Percentiles rank a stretch among this genome's conserved stretches.
These are phyloP conservation scores for Apis mellifera DNA, from an alignment of 1,140 invertebrate species.

Conservation along the genomic window DNA sequence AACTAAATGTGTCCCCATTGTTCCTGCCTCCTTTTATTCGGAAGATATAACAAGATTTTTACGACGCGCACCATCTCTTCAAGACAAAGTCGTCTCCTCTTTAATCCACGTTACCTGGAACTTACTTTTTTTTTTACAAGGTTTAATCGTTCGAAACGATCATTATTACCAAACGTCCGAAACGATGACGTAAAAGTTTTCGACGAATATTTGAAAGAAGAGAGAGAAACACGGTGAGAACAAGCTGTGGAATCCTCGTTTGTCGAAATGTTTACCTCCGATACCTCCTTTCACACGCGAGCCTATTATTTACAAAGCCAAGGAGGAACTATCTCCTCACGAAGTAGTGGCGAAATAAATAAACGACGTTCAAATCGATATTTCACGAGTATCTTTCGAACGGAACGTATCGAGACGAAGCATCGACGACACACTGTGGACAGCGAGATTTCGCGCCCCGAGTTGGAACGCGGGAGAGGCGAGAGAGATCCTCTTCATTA, in stretches of 20 bases:
- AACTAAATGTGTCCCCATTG: background rate
- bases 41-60: background rate
- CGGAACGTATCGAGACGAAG: background rate
- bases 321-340: background rate
- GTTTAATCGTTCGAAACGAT: too few species aligned
- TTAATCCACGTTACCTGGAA: background rate
- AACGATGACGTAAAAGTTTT: too few species aligned
- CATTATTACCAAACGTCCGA: too few species aligned
- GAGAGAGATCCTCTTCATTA: background rate
- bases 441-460: constrained; percentile 1
- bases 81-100: too few species aligned
- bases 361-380: background rate
- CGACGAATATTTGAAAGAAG: too few species aligned
- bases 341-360: background rate
- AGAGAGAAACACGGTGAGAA: too few species aligned
- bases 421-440: background rate
- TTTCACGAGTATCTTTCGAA: background rate
- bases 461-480: background rate
- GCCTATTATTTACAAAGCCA: background rate
- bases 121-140: background rate
- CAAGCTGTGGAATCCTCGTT: too few species aligned
- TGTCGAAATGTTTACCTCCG: too few species aligned
- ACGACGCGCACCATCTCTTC: background rate
- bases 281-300: too few species aligned
- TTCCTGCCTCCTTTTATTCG: background rate